Percentiles rank a stretch among this genome's conserved stretches.
Conservation (phyloP, 1,140 invertebrate genomes). For the Drosophila equinoxialis region DNA sequence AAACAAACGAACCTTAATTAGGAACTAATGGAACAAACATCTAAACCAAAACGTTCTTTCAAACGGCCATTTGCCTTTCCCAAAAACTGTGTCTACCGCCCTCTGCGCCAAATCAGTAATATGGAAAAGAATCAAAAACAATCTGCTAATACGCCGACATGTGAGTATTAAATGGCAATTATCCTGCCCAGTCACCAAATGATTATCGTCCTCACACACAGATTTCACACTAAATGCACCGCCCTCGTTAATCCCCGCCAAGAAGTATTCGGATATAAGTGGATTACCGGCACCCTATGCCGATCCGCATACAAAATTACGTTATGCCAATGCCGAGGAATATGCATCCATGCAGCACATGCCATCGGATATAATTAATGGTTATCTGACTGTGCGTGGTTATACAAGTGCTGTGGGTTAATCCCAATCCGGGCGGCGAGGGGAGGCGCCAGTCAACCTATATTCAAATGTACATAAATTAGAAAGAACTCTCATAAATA, state of each 20-base stretch:
- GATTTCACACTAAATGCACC: conserved; percentile 94
- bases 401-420: conserved; percentile 91
- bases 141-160: conserved; percentile 47
- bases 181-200: background rate
- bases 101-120: conserved; percentile 64
- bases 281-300: conserved; percentile 93
- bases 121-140: conserved; percentile 59
- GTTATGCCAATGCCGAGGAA: conserved; percentile 93
- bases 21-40: conserved; percentile 40
- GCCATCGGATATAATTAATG: conserved; percentile 95
- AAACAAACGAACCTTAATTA: background rate
- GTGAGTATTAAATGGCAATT: conserved; percentile 29
- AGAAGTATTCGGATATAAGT: conserved; percentile 97
- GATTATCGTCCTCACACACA: conserved; percentile 58
- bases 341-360: conserved; percentile 92
- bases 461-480: background rate
- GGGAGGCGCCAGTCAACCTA: background rate
- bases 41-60: conserved; percentile 51
- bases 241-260: conserved; percentile 94
- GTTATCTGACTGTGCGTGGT: conserved; percentile 92
- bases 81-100: conserved; percentile 63
- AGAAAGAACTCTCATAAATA: conserved; percentile 9
- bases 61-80: conserved; percentile 57
- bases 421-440: too few relatives aligned
- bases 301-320: conserved; percentile 94